phyloP scores from a whole-genome alignment of 2,888 invertebrate species.

The Pyrocoelia pectoralis region DNA sequence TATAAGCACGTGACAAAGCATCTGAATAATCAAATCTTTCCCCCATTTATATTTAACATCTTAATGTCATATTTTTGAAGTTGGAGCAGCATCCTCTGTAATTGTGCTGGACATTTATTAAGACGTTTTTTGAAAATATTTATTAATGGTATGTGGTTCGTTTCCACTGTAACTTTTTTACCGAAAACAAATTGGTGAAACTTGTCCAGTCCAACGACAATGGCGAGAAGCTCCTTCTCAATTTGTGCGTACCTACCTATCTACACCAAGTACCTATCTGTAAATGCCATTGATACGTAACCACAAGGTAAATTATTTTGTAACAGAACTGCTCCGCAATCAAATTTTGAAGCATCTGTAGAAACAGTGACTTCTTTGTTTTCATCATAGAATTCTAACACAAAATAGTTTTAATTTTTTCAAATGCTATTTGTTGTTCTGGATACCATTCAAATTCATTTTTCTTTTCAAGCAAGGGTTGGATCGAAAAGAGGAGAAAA shows the following conservation, averaged over 20 bases:
- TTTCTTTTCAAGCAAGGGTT: not conserved
- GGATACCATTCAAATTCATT: not conserved
- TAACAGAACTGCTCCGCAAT: slow-evolving; percentile 42
- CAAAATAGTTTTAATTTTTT: not conserved
- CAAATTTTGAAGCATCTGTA: slow-evolving; percentile 42
- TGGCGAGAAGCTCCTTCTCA: slow-evolving; percentile 44
- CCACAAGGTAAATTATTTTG: slow-evolving; percentile 40
- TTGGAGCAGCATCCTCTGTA: slow-evolving; percentile 37
- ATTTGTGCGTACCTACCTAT: slow-evolving; percentile 47
- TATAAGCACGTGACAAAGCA: slow-evolving; percentile 18
- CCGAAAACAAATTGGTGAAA: slow-evolving; percentile 45
- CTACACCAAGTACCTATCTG: slow-evolving; percentile 40
- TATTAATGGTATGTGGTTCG: slow-evolving; percentile 46
- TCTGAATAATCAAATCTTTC: slow-evolving; percentile 30
- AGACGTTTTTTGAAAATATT: slow-evolving; percentile 39
- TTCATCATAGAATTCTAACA: slow-evolving; percentile 38
- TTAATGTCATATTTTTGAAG: slow-evolving; percentile 37
- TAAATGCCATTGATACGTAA: slow-evolving; percentile 34
- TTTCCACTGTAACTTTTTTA: slow-evolving; percentile 41
- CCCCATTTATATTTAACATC: slow-evolving; percentile 35
- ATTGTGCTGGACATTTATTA: slow-evolving; percentile 36
- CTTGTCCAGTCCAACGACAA: slow-evolving; percentile 34
- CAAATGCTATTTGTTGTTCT: not conserved
- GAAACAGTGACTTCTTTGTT: slow-evolving; percentile 35
- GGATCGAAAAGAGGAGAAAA: too few species aligned